phyloP scores from a whole-genome alignment of 2,797 vertebrate species.

The Meriones psammophilus region DNA sequence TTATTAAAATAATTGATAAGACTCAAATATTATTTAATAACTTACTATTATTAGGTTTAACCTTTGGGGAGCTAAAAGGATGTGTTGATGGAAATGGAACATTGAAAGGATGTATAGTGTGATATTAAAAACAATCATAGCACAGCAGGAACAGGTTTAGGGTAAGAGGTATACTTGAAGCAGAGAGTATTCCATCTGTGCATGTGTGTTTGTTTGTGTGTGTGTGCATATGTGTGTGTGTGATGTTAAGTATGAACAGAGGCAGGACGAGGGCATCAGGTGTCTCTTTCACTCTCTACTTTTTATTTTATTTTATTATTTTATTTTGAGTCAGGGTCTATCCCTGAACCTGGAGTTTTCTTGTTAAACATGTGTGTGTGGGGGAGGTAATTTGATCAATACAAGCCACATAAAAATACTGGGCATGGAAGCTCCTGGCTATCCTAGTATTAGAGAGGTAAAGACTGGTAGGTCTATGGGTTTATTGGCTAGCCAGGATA shows the following conservation, averaged over 20 bases:
- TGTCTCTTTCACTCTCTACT: not conserved
- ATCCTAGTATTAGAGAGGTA: not conserved
- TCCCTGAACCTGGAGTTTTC: not conserved
- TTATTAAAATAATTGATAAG: constrained; percentile 49
- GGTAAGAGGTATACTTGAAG: not conserved
- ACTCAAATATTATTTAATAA: not conserved
- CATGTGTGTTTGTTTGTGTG: not conserved
- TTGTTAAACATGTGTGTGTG: not conserved
- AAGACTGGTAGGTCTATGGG: not conserved
- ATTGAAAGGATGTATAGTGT: not conserved
- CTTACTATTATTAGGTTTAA: constrained; percentile 11
- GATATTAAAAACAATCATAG: not conserved
- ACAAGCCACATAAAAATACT: not conserved
- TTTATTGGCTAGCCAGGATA: not conserved
- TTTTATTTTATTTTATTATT: not conserved
- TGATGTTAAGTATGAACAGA: not conserved
- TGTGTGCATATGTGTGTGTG: not conserved
- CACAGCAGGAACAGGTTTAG: not conserved
- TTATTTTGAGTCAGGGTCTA: not conserved
- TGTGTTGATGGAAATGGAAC: not conserved
- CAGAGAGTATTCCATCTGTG: not conserved
- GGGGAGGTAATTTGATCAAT: not conserved
- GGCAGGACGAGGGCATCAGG: not conserved
- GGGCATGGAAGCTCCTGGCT: too few relatives aligned
- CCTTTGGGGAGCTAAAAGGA: not conserved